Percentiles rank a stretch among this genome's conserved stretches.
These are phyloP conservation scores for Aphelenchoides besseyi DNA, from an alignment of 1,140 invertebrate species.

Conservation along the genomic window DNA sequence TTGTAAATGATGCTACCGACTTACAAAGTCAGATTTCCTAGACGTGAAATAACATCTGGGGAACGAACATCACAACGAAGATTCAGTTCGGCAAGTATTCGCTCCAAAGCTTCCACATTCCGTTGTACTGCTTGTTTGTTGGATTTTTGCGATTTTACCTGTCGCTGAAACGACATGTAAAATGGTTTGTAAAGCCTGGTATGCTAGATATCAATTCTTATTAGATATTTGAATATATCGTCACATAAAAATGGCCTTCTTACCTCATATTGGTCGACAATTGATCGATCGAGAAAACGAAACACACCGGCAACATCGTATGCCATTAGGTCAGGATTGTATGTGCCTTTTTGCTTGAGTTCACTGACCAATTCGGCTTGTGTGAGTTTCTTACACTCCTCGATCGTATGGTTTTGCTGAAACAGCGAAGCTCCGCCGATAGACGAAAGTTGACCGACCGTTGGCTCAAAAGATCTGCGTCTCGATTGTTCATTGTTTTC, in stretches of 20 bases:
- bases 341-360: slow-evolving; percentile 60
- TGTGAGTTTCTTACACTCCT: slow-evolving; percentile 56
- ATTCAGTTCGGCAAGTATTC: slow-evolving; percentile 51
- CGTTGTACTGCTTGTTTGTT: slow-evolving; percentile 50
- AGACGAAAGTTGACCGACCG: neutral
- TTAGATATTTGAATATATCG: no score
- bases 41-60: slow-evolving; percentile 46
- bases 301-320: slow-evolving; percentile 61
- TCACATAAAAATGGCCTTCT: no score
- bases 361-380: slow-evolving; percentile 57
- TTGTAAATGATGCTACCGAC: neutral
- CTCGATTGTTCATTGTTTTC: neutral
- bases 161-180: slow-evolving; percentile 51
- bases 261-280: slow-evolving; percentile 62
- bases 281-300: slow-evolving; percentile 58
- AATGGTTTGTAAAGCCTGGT: no score
- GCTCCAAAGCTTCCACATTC: slow-evolving; percentile 61
- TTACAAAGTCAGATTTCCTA: slow-evolving; percentile 55
- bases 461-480: neutral
- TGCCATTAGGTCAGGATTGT: slow-evolving; percentile 62
- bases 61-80: slow-evolving; percentile 51
- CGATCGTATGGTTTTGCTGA: slow-evolving; percentile 53
- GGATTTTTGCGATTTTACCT: slow-evolving; percentile 49
- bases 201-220: no score
- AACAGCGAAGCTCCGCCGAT: neutral